Evolutionary conservation across 2,888 invertebrate species (phyloP), one percentile per base, ranked within the genome.

Genomic region (Drepanosiphum platanoidis): DNA sequence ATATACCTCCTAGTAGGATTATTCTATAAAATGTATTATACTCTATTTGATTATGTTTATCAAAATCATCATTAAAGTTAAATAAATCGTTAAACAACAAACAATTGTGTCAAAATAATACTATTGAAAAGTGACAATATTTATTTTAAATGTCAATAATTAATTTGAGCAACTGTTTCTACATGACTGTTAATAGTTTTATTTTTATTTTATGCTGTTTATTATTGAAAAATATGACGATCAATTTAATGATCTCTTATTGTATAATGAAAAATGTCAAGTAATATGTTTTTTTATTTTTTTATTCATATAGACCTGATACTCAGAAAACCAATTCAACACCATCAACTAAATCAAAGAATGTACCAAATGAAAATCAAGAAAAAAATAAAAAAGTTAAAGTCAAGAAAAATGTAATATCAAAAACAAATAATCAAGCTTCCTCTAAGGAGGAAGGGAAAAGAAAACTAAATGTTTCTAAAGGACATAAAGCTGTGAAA

Each of bases 321-420:
- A 30, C 58, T 18, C 70, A 36, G 27, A 42, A 42, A 61, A 81
- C 22, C 18, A 36, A n/a, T 22, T 30, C 58, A 71, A 15, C 39
- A n/a, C n/a, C 58, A 61, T 30, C n/a, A n/a, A n/a, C 32, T 0
- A 58, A 71, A 22, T 71, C 61, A 30, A 81, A 81, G 30, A 58
- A n/a, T 18, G 70, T 30, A 71, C 58, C 30, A 71, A 39, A 22
- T 58, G 15, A 64, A 3, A 39, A 64, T 39, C 27, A 64, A 78
- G 71, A 81, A 32, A 71, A 81, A 39, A 71, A 4, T 71, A 39
- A 58, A 61, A 71, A 81, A 39, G 7, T 58, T 32, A 81, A 71
- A 71, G 71, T 71, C 8, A 81, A 61, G 61, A 81, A 81, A 71
- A 81, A 81, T 81, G 39, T 81, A 42, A 58, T 71, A 0, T 81